Conservation (phyloP, 2,113 vertebrate species). For the Microtus montanus region DNA sequence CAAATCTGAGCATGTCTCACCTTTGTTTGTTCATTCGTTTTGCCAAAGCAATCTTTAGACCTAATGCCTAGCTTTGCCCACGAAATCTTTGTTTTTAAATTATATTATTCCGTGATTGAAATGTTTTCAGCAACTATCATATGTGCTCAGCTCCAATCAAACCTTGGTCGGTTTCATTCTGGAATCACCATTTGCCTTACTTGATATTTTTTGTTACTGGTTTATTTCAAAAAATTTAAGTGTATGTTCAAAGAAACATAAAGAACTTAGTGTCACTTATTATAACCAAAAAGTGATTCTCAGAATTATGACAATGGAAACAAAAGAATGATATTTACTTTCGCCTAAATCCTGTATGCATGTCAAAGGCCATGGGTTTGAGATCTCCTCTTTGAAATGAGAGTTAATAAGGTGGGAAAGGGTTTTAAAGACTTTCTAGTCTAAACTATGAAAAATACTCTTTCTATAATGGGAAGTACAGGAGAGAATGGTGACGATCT, state of each 20-base stretch:
- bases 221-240: not conserved
- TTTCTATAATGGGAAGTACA: not conserved
- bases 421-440: not conserved
- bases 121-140: not conserved
- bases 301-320: conserved; percentile 2
- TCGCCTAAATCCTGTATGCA: not conserved
- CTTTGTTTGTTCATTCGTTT: not conserved
- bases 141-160: not conserved
- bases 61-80: not conserved
- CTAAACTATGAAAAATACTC: not conserved
- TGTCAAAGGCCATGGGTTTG: not conserved
- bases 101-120: not conserved
- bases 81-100: not conserved
- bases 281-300: not conserved
- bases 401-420: not conserved
- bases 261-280: not conserved
- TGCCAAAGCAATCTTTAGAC: not conserved
- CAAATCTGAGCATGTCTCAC: not conserved
- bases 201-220: not conserved
- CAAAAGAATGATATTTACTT: not conserved
- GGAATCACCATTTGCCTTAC: not conserved
- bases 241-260: not conserved
- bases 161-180: not conserved
- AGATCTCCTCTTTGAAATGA: not conserved
- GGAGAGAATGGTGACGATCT: not conserved